Conservation (phyloP, 2,113 vertebrate genomes). For the Sander lucioperca region DNA sequence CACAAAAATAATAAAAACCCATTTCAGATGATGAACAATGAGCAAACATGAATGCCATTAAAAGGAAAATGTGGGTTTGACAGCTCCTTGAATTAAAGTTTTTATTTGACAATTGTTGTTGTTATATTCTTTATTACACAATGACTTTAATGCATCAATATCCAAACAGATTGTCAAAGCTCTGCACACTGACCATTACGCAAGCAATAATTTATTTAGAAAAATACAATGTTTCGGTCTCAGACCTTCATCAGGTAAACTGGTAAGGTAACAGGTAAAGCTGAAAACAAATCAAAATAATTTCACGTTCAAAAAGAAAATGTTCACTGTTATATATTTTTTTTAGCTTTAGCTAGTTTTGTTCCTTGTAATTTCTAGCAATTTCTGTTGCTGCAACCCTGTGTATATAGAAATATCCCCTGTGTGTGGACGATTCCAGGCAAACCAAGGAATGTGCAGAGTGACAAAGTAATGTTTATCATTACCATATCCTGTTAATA, state of each 20-base stretch:
- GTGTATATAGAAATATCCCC: neutral
- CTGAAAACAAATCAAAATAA: neutral
- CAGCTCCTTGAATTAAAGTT: conserved; percentile 24
- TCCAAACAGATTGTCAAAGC: conserved; percentile 8
- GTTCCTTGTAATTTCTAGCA: neutral
- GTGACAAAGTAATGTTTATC: neutral
- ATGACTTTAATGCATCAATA: conserved; percentile 18
- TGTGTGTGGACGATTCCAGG: neutral
- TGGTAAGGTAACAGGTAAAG: no score
- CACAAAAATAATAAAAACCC: conserved; percentile 9
- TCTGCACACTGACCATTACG: no score
- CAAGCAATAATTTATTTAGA: no score
- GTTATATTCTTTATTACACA: conserved; percentile 3
- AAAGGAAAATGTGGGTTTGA: conserved; percentile 30
- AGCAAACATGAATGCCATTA: conserved; percentile 1
- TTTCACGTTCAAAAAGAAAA: neutral
- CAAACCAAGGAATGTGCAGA: neutral
- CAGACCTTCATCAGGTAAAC: no score
- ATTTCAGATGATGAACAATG: conserved; percentile 33
- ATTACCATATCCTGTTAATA: neutral
- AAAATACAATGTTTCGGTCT: no score
- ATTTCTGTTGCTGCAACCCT: neutral
- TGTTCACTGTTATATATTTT: neutral
- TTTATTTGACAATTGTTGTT: conserved; percentile 14
- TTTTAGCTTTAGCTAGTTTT: neutral